A percentile compares a stretch with the other conserved stretches of the same genome.
phyloP scores from a whole-genome alignment of 2,888 invertebrate genomes.

The Sarcophaga subvicina region DNA sequence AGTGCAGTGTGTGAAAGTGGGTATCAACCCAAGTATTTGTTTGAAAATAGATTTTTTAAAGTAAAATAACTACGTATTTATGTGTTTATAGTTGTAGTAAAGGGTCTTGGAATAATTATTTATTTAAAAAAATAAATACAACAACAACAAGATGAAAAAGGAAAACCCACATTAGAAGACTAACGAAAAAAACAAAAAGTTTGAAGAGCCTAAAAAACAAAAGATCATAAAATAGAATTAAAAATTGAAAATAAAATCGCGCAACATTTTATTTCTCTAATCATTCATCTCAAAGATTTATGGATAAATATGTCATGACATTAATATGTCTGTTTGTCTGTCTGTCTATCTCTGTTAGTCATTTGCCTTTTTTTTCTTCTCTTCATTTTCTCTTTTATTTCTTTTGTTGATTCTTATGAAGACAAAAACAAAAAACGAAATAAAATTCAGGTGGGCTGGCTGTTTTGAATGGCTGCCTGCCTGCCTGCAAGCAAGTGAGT shows the following conservation, averaged over 20 bases:
- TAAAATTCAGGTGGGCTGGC: neutral
- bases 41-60: neutral
- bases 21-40: constrained; percentile 19
- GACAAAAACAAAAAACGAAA: too few species aligned
- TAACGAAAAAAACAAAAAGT: neutral
- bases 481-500: too few species aligned
- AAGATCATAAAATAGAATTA: neutral
- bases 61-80: neutral
- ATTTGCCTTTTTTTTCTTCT: neutral
- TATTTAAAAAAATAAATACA: constrained; percentile 30
- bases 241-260: neutral
- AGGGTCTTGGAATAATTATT: constrained; percentile 42
- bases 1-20: constrained; percentile 44
- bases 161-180: constrained; percentile 24
- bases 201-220: neutral
- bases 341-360: neutral
- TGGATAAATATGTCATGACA: constrained; percentile 49
- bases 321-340: constrained; percentile 30
- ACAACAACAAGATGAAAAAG: constrained; percentile 29
- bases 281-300: constrained; percentile 7
- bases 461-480: too few species aligned
- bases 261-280: constrained; percentile 5
- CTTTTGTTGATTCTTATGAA: too few species aligned
- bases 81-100: neutral
- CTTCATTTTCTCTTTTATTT: too few species aligned